Evolutionary conservation across 2,888 invertebrate genomes (phyloP).

Genomic region (Chymomyza fuscimana): DNA sequence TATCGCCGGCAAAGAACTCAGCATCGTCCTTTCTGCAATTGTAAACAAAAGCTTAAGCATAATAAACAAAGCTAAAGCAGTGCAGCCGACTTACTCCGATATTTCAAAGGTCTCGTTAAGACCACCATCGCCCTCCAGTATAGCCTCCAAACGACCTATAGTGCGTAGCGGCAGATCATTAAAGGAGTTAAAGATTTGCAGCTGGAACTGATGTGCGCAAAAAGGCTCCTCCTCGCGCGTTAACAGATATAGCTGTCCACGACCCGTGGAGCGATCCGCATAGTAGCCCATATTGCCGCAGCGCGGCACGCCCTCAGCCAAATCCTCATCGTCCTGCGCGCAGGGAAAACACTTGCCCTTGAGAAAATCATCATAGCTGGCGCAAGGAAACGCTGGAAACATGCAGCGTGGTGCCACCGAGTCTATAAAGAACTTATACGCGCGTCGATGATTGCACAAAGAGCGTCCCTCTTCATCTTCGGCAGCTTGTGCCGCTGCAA

Average conservation of each 20-base stretch:
- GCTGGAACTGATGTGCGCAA: conserved; percentile 94
- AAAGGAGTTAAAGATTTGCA: conserved; percentile 88
- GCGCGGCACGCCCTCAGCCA: conserved; percentile 80
- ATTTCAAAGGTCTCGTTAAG: conserved; percentile 94
- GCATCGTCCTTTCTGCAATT: conserved; percentile 88
- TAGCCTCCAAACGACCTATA: conserved; percentile 88
- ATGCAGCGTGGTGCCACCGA: conserved; percentile 94
- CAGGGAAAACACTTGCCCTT: conserved; percentile 89
- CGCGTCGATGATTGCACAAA: conserved; percentile 94
- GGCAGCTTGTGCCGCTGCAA: conserved; percentile 82
- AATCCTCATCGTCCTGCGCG: conserved; percentile 77
- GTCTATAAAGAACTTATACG: conserved; percentile 96
- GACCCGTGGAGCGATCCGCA: conserved; percentile 89
- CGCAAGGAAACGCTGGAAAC: conserved; percentile 94
- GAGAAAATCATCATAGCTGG: conserved; percentile 90
- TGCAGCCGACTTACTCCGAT: conserved; percentile 84
- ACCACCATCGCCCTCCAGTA: conserved; percentile 88
- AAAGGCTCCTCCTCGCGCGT: conserved; percentile 96
- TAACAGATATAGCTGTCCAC: conserved; percentile 92
- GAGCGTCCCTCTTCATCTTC: conserved; percentile 93
- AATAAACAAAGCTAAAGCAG: not conserved
- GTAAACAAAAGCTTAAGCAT: not conserved
- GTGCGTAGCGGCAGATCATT: conserved; percentile 83
- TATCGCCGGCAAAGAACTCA: conserved; percentile 85
- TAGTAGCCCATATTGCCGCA: conserved; percentile 98